Evolutionary conservation across 2,113 vertebrate genomes (phyloP).

Genomic region (Eptesicus fuscus): DNA sequence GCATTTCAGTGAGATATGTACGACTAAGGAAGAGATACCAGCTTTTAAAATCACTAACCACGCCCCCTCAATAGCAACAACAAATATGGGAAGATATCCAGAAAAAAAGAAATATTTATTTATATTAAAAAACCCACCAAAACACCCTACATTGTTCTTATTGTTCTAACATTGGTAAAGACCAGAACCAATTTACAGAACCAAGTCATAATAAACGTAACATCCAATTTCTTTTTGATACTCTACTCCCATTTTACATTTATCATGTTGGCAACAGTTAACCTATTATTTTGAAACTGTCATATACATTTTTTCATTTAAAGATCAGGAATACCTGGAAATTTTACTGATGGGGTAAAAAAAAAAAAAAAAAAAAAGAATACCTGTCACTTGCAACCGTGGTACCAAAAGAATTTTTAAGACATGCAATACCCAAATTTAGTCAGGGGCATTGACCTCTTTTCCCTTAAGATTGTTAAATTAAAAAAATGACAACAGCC

Average conservation of each 20-base stretch:
- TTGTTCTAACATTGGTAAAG: not conserved
- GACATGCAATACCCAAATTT: too few species aligned
- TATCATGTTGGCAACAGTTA: not conserved
- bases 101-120: not conserved
- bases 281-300: not conserved
- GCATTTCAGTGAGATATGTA: not conserved
- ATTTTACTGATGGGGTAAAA: not conserved
- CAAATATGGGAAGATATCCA: not conserved
- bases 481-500: too few species aligned
- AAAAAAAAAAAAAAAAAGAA: not conserved
- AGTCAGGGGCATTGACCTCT: too few species aligned
- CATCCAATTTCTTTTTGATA: not conserved
- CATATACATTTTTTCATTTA: not conserved
- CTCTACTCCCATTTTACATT: not conserved
- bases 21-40: not conserved
- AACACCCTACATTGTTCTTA: not conserved
- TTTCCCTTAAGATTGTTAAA: too few species aligned
- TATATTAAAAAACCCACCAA: not conserved
- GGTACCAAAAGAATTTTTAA: not conserved
- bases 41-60: not conserved
- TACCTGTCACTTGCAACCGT: not conserved
- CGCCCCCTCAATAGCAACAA: not conserved
- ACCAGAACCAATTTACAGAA: not conserved
- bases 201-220: not conserved
- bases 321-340: not conserved